phyloP scores from a whole-genome alignment of 2,888 invertebrate species.

The Leucophenga montana region DNA sequence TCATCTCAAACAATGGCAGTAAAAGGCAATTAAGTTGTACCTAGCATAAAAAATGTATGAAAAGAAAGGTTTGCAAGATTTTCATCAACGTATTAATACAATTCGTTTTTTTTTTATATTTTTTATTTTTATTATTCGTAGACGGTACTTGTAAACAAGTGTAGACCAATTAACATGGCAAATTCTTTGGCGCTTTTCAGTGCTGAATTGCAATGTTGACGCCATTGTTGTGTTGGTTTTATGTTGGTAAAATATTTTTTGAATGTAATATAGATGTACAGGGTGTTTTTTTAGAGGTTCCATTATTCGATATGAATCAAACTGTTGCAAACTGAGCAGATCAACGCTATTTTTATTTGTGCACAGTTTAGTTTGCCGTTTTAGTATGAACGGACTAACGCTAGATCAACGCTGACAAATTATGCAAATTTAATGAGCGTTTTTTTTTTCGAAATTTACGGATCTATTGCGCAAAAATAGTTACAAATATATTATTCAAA shows the following conservation, averaged over 20 bases:
- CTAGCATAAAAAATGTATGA: background rate
- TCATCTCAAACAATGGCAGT: background rate
- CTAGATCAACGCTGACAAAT: too few species aligned
- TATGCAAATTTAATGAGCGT: too few species aligned
- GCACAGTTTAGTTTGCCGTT: too few species aligned
- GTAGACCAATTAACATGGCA: slow-evolving; percentile 2
- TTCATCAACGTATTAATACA: background rate
- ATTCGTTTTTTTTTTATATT: background rate
- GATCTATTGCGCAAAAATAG: too few species aligned
- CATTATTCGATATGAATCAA: too few species aligned
- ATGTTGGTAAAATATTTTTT: background rate
- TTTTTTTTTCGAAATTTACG: too few species aligned
- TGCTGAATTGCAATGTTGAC: background rate
- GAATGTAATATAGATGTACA: too few species aligned
- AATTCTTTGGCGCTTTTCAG: background rate
- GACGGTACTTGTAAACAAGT: background rate
- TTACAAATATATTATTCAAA: too few species aligned
- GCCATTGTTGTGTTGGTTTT: background rate
- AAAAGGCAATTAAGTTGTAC: background rate
- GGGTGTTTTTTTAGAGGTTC: too few species aligned
- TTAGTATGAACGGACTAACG: too few species aligned
- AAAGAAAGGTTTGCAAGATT: background rate
- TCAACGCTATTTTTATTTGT: too few species aligned
- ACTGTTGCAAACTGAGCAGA: too few species aligned
- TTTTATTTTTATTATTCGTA: background rate